Percentiles rank a stretch among this genome's conserved stretches.
Evolutionary conservation across 2,888 invertebrate species (phyloP).

Genomic region (Platycnemis pennipes): DNA sequence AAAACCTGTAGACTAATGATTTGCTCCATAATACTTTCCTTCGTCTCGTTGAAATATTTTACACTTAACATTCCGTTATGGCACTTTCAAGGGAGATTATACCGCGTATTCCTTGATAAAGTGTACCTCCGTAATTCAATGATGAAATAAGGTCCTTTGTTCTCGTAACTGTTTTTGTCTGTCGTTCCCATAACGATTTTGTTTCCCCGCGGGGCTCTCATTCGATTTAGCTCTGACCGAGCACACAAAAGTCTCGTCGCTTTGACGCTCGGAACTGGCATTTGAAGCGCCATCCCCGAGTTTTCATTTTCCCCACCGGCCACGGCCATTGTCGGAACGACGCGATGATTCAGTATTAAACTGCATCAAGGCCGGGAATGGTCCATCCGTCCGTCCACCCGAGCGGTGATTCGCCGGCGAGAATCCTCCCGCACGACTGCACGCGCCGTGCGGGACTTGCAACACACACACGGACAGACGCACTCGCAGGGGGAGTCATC

Average conservation of each 20-base stretch:
- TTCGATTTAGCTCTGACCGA: background rate
- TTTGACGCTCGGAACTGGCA: background rate
- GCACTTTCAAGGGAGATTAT: too few relatives aligned
- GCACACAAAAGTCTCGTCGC: background rate
- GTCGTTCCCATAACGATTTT: background rate
- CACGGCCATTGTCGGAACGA: background rate
- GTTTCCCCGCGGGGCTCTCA: background rate
- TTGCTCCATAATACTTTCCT: too few relatives aligned
- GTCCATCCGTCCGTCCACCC: background rate
- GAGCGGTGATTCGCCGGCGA: background rate
- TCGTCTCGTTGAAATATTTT: too few relatives aligned
- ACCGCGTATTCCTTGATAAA: too few relatives aligned
- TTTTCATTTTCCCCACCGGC: background rate
- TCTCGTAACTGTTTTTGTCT: too few relatives aligned
- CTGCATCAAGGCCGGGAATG: background rate
- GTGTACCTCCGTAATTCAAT: too few relatives aligned
- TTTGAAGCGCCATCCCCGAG: background rate
- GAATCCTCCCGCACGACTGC: background rate
- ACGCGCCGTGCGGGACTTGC: too few relatives aligned
- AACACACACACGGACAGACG: too few relatives aligned
- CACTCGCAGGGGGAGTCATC: background rate
- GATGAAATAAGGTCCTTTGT: too few relatives aligned
- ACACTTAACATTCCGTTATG: too few relatives aligned
- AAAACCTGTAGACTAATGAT: too few relatives aligned
- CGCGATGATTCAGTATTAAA: conserved; percentile 20